These are phyloP conservation scores for Forbesichthys agassizii DNA, from an alignment of 2,113 vertebrate species.

Conservation along the genomic window DNA sequence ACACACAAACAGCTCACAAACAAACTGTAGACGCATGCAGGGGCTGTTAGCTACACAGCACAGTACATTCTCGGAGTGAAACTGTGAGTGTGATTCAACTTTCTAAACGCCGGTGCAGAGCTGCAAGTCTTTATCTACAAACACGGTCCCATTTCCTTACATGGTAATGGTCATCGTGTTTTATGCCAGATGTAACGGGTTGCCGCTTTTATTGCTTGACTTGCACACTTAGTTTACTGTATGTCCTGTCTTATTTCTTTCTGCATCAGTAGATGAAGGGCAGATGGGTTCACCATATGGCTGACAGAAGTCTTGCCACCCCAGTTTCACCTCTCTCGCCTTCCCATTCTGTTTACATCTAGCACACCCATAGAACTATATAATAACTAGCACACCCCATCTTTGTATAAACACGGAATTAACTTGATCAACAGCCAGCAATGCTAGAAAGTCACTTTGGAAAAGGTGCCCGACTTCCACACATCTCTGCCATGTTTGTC, in stretches of 20 bases:
- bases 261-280: conserved; percentile 31
- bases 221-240: conserved; percentile 11
- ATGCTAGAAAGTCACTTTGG: not conserved
- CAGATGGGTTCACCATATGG: conserved; percentile 71
- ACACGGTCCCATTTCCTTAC: not conserved
- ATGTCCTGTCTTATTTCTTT: conserved; percentile 34
- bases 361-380: not conserved
- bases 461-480: not conserved
- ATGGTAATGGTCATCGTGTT: not conserved
- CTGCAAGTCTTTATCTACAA: not conserved
- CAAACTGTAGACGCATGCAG: not conserved
- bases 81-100: not conserved
- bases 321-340: not conserved
- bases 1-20: conserved; percentile 9
- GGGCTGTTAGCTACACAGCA: not conserved
- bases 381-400: conserved; percentile 7
- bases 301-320: conserved; percentile 37
- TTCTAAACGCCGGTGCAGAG: no score
- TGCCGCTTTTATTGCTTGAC: conserved; percentile 23
- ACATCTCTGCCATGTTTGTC: conserved; percentile 3
- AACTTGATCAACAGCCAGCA: conserved; percentile 20
- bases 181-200: conserved; percentile 1
- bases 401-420: conserved; percentile 4
- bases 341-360: not conserved
- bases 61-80: not conserved